Base-by-base conservation (phyloP, 2,888 invertebrate species). In the Zygothrica quintamaculata region DNA sequence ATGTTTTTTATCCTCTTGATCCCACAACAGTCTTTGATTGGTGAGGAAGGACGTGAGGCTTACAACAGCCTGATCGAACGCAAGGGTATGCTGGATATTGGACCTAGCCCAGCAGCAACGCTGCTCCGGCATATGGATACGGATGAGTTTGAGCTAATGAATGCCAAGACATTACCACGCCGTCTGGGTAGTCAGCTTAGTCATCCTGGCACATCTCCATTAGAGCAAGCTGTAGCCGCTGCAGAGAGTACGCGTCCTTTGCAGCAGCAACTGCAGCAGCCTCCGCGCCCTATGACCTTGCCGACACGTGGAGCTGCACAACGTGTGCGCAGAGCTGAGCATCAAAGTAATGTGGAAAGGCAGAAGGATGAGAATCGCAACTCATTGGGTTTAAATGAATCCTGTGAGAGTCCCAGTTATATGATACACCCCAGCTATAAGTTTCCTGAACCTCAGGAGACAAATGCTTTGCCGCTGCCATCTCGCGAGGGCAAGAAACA, bases 61-160 rank as follows among this genome's bases (percentile, higher is more conserved):
- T 99, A 99, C 92, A 96, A 96, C 87, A 95, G 96, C 81, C 92
- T 99, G 48, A 97, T 99, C 52, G 98, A 98, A 89, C 93, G 95
- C 68, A 94, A 94, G 39, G 91, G 92, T 0, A 77, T 81, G 44
- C 66, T 86, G 31, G 82, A 79, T 50, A 72, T 84, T 0, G 84
- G 79, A 0, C 47, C 80, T 11, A 88, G 88, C 66, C 86, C 89
- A 6, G 88, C 77, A 0, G 81, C 79, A 1, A 91, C 56, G 1
- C 60, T 90, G 46, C 69, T 90, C 13, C 87, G 89, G 1, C 87
- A 88, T 59, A 75, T 89, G 73, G 90, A 90, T 47, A 86, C 89
- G 1, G 85, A 90, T 68, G 89, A 90, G 62, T 88, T 90, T 58
- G 87, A 89, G 42, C 50, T 89, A 68, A 84, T 86, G 42, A 78